Evolutionary conservation across 2,797 vertebrate genomes (phyloP).

Genomic region (Meriones psammophilus): DNA sequence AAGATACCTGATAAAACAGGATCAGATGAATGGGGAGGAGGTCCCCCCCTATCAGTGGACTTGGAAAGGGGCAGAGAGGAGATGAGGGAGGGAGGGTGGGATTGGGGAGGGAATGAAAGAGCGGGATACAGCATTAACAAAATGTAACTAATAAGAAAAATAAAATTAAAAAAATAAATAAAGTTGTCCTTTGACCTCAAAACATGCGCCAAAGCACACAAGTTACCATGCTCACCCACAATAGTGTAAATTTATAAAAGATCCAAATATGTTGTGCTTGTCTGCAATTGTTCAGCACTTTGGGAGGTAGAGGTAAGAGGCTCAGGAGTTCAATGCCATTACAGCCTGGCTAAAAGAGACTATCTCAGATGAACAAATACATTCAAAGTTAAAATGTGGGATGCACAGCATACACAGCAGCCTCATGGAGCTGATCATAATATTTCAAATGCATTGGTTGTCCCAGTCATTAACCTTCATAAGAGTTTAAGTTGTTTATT

Average conservation of each 20-base stretch:
- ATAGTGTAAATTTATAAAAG: neutral
- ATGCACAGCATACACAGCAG: neutral
- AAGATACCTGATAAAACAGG: too few species aligned
- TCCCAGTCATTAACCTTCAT: constrained; percentile 37
- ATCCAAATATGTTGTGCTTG: neutral
- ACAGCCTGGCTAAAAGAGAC: neutral
- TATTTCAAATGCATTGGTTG: constrained; percentile 59
- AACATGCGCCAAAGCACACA: neutral
- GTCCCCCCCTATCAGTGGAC: too few species aligned
- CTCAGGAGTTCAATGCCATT: neutral
- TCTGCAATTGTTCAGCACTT: neutral
- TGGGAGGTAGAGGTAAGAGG: neutral
- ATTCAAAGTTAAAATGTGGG: constrained; percentile 22
- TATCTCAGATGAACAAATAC: neutral
- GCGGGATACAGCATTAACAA: too few species aligned
- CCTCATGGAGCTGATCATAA: neutral
- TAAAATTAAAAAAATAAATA: too few species aligned
- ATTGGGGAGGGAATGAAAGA: too few species aligned
- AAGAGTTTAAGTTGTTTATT: constrained; percentile 58
- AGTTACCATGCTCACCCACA: neutral
- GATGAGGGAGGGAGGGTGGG: too few species aligned
- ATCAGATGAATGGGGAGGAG: too few species aligned
- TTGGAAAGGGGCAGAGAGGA: too few species aligned
- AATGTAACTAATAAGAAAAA: too few species aligned
- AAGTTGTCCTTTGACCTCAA: neutral